These are phyloP conservation scores for Drosophila pegasa DNA, from an alignment of 2,888 invertebrate species.

Conservation along the genomic window DNA sequence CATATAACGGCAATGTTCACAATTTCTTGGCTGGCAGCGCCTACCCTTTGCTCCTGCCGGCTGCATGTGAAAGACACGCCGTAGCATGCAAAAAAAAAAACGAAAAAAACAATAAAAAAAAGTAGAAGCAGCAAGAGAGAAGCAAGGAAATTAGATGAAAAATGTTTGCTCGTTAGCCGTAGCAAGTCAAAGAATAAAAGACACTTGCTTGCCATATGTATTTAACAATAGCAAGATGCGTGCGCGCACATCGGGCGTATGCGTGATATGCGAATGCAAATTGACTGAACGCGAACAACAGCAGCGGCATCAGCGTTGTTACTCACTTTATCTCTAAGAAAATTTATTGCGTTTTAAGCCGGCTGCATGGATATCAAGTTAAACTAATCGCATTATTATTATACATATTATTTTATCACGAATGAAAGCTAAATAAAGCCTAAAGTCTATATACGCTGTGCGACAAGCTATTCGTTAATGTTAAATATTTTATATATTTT, in stretches of 20 bases:
- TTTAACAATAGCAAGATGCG: neutral
- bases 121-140: neutral
- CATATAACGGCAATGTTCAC: constrained; percentile 27
- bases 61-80: constrained; percentile 23
- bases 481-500: too few relatives aligned
- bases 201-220: constrained; percentile 19
- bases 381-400: too few relatives aligned
- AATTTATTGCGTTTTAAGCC: too few relatives aligned
- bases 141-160: constrained; percentile 24
- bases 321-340: neutral
- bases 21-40: constrained; percentile 50
- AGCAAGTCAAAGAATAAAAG: constrained; percentile 26
- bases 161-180: constrained; percentile 46
- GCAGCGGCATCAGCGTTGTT: too few relatives aligned
- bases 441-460: too few relatives aligned
- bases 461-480: too few relatives aligned
- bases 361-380: too few relatives aligned
- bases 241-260: constrained; percentile 11
- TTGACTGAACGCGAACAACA: neutral
- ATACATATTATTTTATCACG: too few relatives aligned
- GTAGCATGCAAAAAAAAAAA: constrained; percentile 26
- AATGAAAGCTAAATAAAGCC: too few relatives aligned
- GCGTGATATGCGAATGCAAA: constrained; percentile 5
- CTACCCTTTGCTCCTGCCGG: constrained; percentile 19
- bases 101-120: neutral